Evolutionary conservation across 2,797 vertebrate genomes (phyloP).

Genomic region (Phoxinus dragarum): DNA sequence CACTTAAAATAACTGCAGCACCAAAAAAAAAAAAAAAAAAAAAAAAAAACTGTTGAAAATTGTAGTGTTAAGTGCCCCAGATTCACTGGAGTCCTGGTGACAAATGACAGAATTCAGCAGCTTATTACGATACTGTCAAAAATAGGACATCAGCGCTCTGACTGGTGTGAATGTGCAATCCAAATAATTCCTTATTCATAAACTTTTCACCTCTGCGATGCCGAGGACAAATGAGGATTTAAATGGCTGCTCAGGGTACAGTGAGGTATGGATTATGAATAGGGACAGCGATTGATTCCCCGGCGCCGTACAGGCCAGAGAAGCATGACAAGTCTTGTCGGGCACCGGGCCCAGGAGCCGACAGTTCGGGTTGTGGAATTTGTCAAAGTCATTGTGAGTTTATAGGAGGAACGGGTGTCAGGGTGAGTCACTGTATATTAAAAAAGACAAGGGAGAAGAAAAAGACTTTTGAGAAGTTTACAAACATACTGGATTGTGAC

Average conservation of each 20-base stretch:
- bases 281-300: constrained; percentile 64
- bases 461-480: constrained; percentile 25
- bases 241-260: constrained; percentile 60
- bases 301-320: constrained; percentile 31
- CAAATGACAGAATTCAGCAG: constrained; percentile 51
- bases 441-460: constrained; percentile 22
- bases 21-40: background rate
- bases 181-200: constrained; percentile 67
- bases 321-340: constrained; percentile 58
- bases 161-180: constrained; percentile 29
- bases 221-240: constrained; percentile 63
- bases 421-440: constrained; percentile 28
- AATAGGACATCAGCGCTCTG: constrained; percentile 55
- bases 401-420: constrained; percentile 34
- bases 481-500: constrained; percentile 19
- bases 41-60: background rate
- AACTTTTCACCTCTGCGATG: constrained; percentile 63
- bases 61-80: background rate
- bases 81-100: constrained; percentile 31
- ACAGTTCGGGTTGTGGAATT: constrained; percentile 53
- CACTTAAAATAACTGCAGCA: background rate
- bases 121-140: constrained; percentile 48
- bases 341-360: constrained; percentile 44
- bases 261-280: constrained; percentile 65
- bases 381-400: constrained; percentile 60